Evolutionary conservation across 2,888 invertebrate genomes (phyloP).

Genomic region (Caenorhabditis panamensis): DNA sequence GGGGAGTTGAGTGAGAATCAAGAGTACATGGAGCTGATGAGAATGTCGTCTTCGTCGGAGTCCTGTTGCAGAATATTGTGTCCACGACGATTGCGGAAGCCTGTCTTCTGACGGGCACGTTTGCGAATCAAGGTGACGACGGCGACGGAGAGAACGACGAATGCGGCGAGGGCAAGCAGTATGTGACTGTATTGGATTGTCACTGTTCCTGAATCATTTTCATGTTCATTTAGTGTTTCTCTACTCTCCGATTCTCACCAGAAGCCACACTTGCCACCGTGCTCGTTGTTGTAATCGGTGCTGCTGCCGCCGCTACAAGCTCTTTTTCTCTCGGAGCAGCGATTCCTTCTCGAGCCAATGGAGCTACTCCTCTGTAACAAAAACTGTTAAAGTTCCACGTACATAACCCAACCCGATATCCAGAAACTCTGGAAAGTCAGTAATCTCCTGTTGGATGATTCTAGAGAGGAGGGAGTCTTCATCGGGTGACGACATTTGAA

Average conservation of each 20-base stretch:
- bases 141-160: conserved; percentile 47
- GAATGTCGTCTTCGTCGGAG: conserved; percentile 79
- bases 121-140: conserved; percentile 55
- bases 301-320: conserved; percentile 15
- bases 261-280: conserved; percentile 23
- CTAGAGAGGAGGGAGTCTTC: conserved; percentile 21
- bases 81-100: conserved; percentile 64
- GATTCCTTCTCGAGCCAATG: conserved; percentile 50
- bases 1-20: conserved; percentile 44
- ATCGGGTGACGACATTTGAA: conserved; percentile 20
- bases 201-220: conserved; percentile 44
- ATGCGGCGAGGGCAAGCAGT: conserved; percentile 39
- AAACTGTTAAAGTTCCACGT: conserved; percentile 38
- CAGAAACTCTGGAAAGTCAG: conserved; percentile 55
- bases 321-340: conserved; percentile 23
- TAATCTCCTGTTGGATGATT: conserved; percentile 53
- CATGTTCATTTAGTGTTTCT: neutral
- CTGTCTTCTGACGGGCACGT: conserved; percentile 52
- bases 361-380: conserved; percentile 47
- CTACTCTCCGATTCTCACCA: conserved; percentile 20
- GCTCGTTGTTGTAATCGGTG: conserved; percentile 15
- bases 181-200: conserved; percentile 59
- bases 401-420: conserved; percentile 30
- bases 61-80: conserved; percentile 64
- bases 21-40: conserved; percentile 79